Base-by-base conservation (phyloP, 2,797 vertebrate species). In the Liasis olivaceus region DNA sequence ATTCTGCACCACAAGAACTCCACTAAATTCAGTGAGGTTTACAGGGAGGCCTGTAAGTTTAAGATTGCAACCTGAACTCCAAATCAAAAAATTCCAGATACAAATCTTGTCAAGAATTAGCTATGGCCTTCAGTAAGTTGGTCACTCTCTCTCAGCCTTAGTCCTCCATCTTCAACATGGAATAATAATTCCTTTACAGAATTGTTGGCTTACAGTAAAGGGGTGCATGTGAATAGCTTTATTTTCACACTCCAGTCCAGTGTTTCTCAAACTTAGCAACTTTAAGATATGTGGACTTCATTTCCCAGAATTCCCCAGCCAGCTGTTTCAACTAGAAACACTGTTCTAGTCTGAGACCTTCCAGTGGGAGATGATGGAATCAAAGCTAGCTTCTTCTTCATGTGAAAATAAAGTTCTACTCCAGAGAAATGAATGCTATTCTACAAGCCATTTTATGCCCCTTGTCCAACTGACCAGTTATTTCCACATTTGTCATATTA, bases 1-100 rank as follows among this genome's bases (percentile, higher is more conserved):
- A 47, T 81, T 81, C 20, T 81, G 47, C 36, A 47, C 42, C 36
- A 47, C 72, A 1, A 2, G 0, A 0, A 2, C 0, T 12, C 22
- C 72, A 81, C 24, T 81, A 81, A 81, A 8, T 81, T 81, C 72
- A 47, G 42, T 81, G 72, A 81, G 36, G 36, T 81, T 1, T 47
- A 9, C 47, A 2, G 12, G 72, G 72, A 81, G 72, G 20, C 36
- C 47, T 20, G 20, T 47, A 42, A 1, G 72, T 81, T 81, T 81
- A 36, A 81, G 72, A 24, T 0, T 24, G 36, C 22, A 81, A 81
- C 72, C 72, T 47, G 72, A 81, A 81, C 20, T 81, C 22, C 72
- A 47, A 47, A 81, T 81, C 9, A 47, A 47, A 81, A 81, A 47
- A 81, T 24, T 24, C 72, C 17, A 11, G 36, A 81, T 81, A 9